Evolutionary conservation across 2,888 invertebrate genomes (phyloP).

Genomic region (Lepidonotus clava): DNA sequence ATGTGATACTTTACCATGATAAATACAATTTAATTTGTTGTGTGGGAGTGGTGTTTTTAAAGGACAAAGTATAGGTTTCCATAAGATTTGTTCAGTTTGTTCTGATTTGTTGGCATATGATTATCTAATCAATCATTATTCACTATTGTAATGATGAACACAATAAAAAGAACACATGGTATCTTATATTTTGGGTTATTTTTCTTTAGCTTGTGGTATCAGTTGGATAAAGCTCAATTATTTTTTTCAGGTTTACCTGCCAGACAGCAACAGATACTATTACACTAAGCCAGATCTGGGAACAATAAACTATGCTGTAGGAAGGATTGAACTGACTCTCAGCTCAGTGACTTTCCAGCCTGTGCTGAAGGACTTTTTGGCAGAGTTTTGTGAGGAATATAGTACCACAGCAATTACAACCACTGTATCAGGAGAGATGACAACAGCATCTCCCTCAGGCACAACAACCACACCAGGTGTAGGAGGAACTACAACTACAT

Average conservation of each 20-base stretch:
- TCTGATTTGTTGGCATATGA: too few species aligned
- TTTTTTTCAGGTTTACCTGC: neutral
- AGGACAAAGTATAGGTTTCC: too few species aligned
- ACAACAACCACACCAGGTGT: neutral
- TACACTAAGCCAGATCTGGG: neutral
- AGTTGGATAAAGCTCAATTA: neutral
- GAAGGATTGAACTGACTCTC: neutral
- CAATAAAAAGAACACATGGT: too few species aligned
- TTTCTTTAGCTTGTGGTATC: neutral
- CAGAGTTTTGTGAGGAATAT: constrained; percentile 2
- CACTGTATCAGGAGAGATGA: neutral
- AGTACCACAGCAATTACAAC: neutral
- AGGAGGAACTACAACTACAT: neutral
- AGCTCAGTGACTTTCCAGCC: neutral
- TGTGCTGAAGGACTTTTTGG: neutral
- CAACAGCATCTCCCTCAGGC: neutral
- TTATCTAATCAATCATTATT: too few species aligned
- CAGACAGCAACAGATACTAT: constrained; percentile 12
- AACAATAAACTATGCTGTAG: neutral
- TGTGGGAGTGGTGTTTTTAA: too few species aligned
- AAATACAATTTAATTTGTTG: too few species aligned
- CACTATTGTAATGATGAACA: too few species aligned
- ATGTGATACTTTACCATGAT: too few species aligned
- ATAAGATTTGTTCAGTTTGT: too few species aligned
- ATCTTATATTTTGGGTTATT: too few species aligned